Evolutionary conservation across 2,888 invertebrate genomes (phyloP), one percentile per base, ranked within the genome.

Genomic region (Lottia scabra): DNA sequence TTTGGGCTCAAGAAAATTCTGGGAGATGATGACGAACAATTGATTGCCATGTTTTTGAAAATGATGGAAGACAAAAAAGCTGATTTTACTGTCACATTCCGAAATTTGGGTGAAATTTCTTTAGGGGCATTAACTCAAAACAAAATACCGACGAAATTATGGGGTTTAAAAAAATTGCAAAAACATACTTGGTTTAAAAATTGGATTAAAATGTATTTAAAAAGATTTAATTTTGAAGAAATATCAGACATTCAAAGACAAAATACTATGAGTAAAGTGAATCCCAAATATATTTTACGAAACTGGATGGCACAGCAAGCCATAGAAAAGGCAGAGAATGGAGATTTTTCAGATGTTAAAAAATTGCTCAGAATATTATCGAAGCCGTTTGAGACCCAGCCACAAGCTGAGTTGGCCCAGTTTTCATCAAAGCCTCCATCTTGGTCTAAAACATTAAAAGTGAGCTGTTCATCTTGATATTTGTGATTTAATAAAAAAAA

Each of bases 21-120:
- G 12, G 68, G 68, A n/a, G 81, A 81, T 63, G 78, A 81, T 15
- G 82, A 85, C 75, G 84, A 83, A 74, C 72, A 83, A 45, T 72
- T 87, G 23, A 72, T 86, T 43, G 84, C 80, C 8, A 68, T 81
- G 45, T 74, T 87, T n/a, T 72, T 88, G 30, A 80, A 81, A 71
- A 83, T 88, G 69, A 86, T 88, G 85, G 78, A 79, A 43, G 84
- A 84, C 1, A 79, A 77, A 16, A 76, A 74, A 63, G 75, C 85
- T 0, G 87, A 87, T 74, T 87, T 85, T 65, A 86, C 87, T 0
- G 90, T 91, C 79, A 91, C 92, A 0, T 93, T 93, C 80, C 87
- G 92, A 72, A 92, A 93, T 79, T 88, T 93, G 19, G 91, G 91
- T 69, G 92, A 92, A 85, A 91, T 91, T 75, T 67, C 79, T 74